Percentiles rank a stretch among this genome's conserved stretches.
These are phyloP conservation scores for Endotricha flammealis DNA, from an alignment of 2,888 invertebrate genomes.

Conservation along the genomic window DNA sequence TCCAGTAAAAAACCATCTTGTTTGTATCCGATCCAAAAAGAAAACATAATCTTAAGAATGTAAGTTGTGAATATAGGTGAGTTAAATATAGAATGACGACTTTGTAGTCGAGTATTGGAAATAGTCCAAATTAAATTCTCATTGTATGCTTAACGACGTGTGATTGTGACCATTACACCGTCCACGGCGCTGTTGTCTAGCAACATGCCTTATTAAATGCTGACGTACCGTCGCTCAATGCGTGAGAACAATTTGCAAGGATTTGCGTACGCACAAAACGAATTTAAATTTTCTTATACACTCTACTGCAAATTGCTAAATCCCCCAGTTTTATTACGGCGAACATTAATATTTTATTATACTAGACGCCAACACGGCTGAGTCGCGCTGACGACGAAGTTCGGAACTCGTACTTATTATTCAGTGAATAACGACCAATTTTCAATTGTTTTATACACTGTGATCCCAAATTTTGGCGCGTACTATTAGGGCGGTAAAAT, in stretches of 20 bases:
- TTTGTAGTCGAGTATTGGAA: not conserved
- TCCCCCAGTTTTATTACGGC: constrained; percentile 17
- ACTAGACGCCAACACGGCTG: too few species aligned
- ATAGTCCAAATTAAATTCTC: constrained; percentile 1
- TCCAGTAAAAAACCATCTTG: too few species aligned
- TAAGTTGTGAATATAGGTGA: too few species aligned
- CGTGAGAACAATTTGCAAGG: constrained; percentile 51
- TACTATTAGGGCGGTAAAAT: too few species aligned
- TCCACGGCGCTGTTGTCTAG: constrained; percentile 11
- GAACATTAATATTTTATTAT: constrained; percentile 18
- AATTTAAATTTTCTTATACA: constrained; percentile 39
- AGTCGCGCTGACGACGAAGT: too few species aligned
- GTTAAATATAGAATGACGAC: too few species aligned
- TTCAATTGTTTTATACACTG: too few species aligned
- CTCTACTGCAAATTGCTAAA: constrained; percentile 25
- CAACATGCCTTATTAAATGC: constrained; percentile 34
- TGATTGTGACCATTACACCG: constrained; percentile 9
- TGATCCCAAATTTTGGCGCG: too few species aligned
- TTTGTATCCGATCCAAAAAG: too few species aligned
- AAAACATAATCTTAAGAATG: too few species aligned
- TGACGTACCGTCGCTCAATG: constrained; percentile 32
- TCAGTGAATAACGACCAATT: too few species aligned
- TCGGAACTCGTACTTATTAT: too few species aligned
- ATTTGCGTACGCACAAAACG: constrained; percentile 37
- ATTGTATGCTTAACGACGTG: constrained; percentile 3